phyloP scores from a whole-genome alignment of 1,140 invertebrate genomes.

The Aethina tumida region DNA sequence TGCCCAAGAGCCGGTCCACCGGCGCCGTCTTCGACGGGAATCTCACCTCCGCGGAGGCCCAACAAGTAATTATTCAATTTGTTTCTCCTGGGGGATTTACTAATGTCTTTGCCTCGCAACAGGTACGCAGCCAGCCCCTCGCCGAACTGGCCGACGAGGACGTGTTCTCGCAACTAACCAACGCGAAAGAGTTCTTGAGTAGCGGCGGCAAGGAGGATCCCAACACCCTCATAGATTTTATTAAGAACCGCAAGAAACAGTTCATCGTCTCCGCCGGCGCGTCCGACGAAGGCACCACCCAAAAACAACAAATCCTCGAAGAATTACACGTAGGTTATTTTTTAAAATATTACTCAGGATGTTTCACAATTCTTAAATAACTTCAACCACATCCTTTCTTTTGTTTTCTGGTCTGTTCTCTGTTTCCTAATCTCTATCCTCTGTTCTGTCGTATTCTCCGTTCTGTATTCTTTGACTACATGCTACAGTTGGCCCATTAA shows the following conservation, averaged over 20 bases:
- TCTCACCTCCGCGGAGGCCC: conserved; percentile 44
- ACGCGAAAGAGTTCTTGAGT: conserved; percentile 30
- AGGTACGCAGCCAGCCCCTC: conserved; percentile 41
- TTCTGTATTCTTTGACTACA: too few relatives aligned
- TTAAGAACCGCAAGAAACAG: conserved; percentile 32
- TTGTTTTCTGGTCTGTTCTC: too few relatives aligned
- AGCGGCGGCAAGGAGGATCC: conserved; percentile 30
- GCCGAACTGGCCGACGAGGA: conserved; percentile 33
- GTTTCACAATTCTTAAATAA: too few relatives aligned
- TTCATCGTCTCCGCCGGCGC: conserved; percentile 21
- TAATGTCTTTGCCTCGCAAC: conserved; percentile 22
- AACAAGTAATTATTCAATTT: conserved; percentile 22
- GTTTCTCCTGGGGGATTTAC: neutral
- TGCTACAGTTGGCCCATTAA: too few relatives aligned
- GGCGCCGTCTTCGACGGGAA: conserved; percentile 25
- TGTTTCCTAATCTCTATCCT: too few relatives aligned
- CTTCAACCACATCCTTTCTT: too few relatives aligned
- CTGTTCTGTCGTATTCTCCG: too few relatives aligned
- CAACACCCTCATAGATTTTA: conserved; percentile 32
- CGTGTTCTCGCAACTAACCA: conserved; percentile 24
- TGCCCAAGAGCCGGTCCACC: conserved; percentile 45
- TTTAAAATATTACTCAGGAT: too few relatives aligned
- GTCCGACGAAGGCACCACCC: conserved; percentile 55
- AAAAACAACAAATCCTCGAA: conserved; percentile 69
- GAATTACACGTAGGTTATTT: conserved; percentile 52